Percentiles rank a stretch among this genome's conserved stretches.
Conservation (phyloP, 37 sponge, comb jelly and placozoan species). For the Bolinopsis microptera region DNA sequence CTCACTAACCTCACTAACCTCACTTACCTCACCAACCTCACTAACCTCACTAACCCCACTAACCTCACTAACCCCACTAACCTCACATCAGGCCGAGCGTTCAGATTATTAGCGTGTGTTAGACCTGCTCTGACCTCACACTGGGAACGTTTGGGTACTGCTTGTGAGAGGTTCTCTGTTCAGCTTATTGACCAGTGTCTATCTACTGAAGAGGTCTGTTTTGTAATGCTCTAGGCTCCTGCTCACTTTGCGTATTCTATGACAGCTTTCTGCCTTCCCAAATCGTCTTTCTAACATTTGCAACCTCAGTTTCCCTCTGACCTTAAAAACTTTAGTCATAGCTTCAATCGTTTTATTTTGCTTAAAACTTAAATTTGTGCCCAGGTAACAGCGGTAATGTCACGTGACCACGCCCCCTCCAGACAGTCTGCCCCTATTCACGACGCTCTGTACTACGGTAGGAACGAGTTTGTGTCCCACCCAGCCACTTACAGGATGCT, state of each 20-base stretch:
- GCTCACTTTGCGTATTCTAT: too few species aligned
- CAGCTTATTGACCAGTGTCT: slow-evolving; percentile 62
- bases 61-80: too few species aligned
- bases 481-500: slow-evolving; percentile 54
- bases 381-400: slow-evolving; percentile 57
- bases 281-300: too few species aligned
- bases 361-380: too few species aligned
- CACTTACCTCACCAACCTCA: too few species aligned
- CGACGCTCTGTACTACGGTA: slow-evolving; percentile 66
- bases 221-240: too few species aligned
- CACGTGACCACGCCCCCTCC: slow-evolving; percentile 51
- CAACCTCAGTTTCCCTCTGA: too few species aligned
- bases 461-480: slow-evolving; percentile 63
- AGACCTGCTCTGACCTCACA: slow-evolving; percentile 14
- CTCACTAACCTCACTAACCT: too few species aligned
- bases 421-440: slow-evolving; percentile 42
- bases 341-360: too few species aligned
- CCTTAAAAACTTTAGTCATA: too few species aligned
- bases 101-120: background rate
- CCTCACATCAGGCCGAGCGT: slow-evolving; percentile 60
- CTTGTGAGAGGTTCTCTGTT: slow-evolving; percentile 62
- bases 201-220: slow-evolving; percentile 50
- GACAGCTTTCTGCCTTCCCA: too few species aligned
- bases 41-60: too few species aligned
- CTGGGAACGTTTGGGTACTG: slow-evolving; percentile 55